phyloP scores from a whole-genome alignment of 1,140 invertebrate genomes.

The Gonioctena quinquepunctata region DNA sequence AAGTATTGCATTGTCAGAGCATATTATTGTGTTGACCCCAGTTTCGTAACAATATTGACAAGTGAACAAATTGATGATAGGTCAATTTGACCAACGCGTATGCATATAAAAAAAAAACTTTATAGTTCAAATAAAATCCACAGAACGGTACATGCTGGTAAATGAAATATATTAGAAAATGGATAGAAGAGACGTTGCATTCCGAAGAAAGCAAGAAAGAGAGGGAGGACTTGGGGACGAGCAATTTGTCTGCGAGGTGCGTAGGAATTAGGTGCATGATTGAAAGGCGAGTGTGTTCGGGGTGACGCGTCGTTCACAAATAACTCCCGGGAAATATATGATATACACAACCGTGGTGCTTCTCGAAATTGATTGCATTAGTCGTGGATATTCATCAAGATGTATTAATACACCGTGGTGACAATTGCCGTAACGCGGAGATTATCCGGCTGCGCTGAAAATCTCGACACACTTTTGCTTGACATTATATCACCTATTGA shows the following conservation, averaged over 20 bases:
- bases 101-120: no score
- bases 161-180: no score
- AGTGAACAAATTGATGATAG: no score
- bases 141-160: no score
- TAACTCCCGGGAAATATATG: conserved; percentile 29
- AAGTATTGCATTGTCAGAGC: no score
- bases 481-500: background rate
- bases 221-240: background rate
- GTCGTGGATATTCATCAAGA: conserved; percentile 4
- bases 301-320: conserved; percentile 40
- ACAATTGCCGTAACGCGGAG: background rate
- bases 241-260: conserved; percentile 41
- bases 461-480: no score
- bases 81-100: no score
- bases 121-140: no score
- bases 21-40: no score
- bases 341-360: conserved; percentile 5
- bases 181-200: no score
- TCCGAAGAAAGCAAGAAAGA: no score
- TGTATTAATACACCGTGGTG: background rate
- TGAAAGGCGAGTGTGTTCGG: conserved; percentile 40
- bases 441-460: background rate
- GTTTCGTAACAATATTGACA: no score
- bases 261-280: conserved; percentile 40
- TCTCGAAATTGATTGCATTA: conserved; percentile 9